Evolutionary conservation across 2,888 invertebrate species (phyloP).

Genomic region (Caenorhabditis becei): DNA sequence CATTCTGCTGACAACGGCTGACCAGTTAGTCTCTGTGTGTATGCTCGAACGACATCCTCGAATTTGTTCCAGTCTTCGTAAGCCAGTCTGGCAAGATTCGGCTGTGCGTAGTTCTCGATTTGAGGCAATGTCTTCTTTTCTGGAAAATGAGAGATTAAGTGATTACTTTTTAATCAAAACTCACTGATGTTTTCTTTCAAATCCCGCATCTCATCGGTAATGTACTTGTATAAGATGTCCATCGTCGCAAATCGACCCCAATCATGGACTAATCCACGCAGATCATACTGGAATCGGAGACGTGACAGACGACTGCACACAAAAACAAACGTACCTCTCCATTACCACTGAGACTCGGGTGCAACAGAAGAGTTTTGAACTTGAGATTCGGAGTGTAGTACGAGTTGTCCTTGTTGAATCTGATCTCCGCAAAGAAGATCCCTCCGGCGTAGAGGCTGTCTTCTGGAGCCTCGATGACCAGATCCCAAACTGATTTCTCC

Average conservation of each 20-base stretch:
- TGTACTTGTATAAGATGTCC: not conserved
- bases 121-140: not conserved
- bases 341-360: conserved; percentile 99
- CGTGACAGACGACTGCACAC: conserved; percentile 1
- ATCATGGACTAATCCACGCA: not conserved
- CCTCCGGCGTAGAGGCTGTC: conserved; percentile 98
- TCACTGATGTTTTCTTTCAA: conserved; percentile 15
- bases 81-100: conserved; percentile 17
- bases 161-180: not conserved
- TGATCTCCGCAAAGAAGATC: conserved; percentile 97
- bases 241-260: not conserved
- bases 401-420: conserved; percentile 97
- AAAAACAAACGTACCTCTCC: too few species aligned
- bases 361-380: conserved; percentile 97
- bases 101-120: conserved; percentile 27
- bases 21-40: conserved; percentile 25
- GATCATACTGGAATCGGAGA: conserved; percentile 10
- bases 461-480: conserved; percentile 95
- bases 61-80: conserved; percentile 87
- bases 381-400: conserved; percentile 96
- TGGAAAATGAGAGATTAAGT: not conserved
- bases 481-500: conserved; percentile 87
- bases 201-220: conserved; percentile 9
- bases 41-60: conserved; percentile 87
- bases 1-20: not conserved